Base-by-base conservation (phyloP, 2,888 invertebrate species). In the Hemaris fuciformis region DNA sequence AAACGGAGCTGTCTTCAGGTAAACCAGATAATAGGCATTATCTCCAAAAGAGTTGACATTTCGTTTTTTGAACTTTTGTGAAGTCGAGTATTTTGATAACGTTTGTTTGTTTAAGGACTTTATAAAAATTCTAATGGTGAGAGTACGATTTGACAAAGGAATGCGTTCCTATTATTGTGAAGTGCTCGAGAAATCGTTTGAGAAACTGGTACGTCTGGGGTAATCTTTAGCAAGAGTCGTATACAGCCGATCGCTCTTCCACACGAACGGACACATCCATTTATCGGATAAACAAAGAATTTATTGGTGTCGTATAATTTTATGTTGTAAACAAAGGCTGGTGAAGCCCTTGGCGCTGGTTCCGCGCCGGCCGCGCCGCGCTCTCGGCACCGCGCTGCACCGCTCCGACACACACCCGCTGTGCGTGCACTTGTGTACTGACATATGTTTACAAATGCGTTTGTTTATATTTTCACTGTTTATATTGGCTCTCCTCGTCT, bases 271-370 rank as follows among this genome's bases (percentile, higher is more conserved):
- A 82, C 81, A 81, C 84, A 79, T 85, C 87, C 84, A 86, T 88
- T 87, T 87, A 85, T 87, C 81, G 83, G 76, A 87, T 90, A 90
- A 91, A 91, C 89, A 91, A 85, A 87, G 84, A 88, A 88, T 92
- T 91, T 91, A 91, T 91, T 84, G 84, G 79, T 84, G 88, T 90
- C 90, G 89, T 92, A 91, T 91, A 91, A 89, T 89, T 91, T 91
- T 87, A 91, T 90, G 89, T 84, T 88, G 85, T 87, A 91, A 92
- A 91, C 91, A 92, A 91, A 91, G 86, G 84, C 85, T 85, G 85
- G 84, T 84, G 81, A 78, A 79, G 69, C 76, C 71, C 68, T 60
- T 63, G 63, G 68, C 13, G 38, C 38, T 13, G 73, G n/a, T n/a
- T n/a, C 64, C 66, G 64, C 69, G 66, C 69, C 64, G 64, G 61